Evolutionary conservation across 2,797 vertebrate genomes (phyloP), one percentile per base, ranked within the genome.

Genomic region (Acipenser oxyrinchus): DNA sequence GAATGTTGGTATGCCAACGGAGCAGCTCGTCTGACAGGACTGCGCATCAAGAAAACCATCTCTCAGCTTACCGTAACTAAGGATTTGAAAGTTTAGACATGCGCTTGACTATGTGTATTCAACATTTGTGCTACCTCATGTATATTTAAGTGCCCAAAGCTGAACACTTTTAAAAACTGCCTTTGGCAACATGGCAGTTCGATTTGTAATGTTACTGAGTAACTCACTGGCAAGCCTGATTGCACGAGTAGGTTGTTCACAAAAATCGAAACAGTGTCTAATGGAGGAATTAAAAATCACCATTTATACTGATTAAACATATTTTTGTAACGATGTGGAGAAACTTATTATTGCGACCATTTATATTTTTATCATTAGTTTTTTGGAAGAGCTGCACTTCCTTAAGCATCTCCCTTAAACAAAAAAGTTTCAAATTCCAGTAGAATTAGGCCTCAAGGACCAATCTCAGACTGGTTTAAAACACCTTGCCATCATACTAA

Each of bases 31-130:
- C 89, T 99, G 52, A 98, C 96, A 0, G 93, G 95, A 0, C 91
- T 99, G 69, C 92, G 97, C 1, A 89, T 99, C 74, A 99, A 99
- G 92, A 99, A 99, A 72, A 98, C 95, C 0, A 73, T 96, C 70
- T 93, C 93, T 6, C 94, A 99, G 82, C 88, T 98, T 75, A 91
- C 88, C 0, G 76, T 76, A 70, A 83, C 84, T 71, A 88, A 90
- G 73, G 90, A 95, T 58, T 70, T 83, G 82, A 98, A 96, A 79
- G 88, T 89, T 61, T 95, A 88, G 87, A 1, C 7, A 52, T 2
- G 10, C 37, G 6, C 60, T 3, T 23, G 23, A 37, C 23, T 37
- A 23, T 62, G n/a, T 59, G 59, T 67, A 70, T 71, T 85, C 63
- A 77, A 58, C 82, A 78, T 77, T 82, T 76, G 84, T 82, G 87